Evolutionary conservation across 2,797 vertebrate species (phyloP).

Genomic region (Gymnocypris eckloni): DNA sequence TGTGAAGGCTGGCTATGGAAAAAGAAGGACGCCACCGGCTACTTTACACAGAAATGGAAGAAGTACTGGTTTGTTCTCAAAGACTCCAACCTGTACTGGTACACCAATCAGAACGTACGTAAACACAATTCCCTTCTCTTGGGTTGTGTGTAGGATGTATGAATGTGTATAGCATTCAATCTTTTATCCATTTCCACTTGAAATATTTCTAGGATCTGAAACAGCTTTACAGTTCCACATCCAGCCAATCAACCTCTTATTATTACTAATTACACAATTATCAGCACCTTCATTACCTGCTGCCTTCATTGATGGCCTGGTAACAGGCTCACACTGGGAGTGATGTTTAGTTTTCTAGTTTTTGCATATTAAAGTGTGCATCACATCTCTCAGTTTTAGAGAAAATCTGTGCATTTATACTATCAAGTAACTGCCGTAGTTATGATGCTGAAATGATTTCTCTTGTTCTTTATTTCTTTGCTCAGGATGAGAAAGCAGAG

Average conservation of each 20-base stretch:
- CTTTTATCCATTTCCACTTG: background rate
- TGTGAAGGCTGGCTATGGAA: conserved; percentile 87
- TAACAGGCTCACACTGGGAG: background rate
- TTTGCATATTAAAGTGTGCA: background rate
- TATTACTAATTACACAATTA: background rate
- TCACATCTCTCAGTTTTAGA: background rate
- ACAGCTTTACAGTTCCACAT: background rate
- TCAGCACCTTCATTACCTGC: background rate
- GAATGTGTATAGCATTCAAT: background rate
- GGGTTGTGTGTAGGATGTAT: background rate
- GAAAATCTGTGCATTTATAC: background rate
- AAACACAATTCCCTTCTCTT: background rate
- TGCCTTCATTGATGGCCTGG: background rate
- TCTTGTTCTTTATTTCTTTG: conserved; percentile 17
- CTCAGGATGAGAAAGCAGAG: conserved; percentile 83
- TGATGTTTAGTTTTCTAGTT: background rate
- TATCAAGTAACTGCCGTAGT: background rate
- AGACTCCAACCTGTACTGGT: conserved; percentile 85
- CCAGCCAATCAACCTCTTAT: background rate
- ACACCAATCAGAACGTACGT: conserved; percentile 86
- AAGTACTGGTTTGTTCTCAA: conserved; percentile 87
- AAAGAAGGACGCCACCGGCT: conserved; percentile 82
- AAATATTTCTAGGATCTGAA: background rate
- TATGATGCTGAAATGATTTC: background rate
- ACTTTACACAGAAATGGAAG: conserved; percentile 86